Percentiles rank a stretch among this genome's conserved stretches.
Evolutionary conservation across 2,113 vertebrate species (phyloP).

Genomic region (Heterotis niloticus): DNA sequence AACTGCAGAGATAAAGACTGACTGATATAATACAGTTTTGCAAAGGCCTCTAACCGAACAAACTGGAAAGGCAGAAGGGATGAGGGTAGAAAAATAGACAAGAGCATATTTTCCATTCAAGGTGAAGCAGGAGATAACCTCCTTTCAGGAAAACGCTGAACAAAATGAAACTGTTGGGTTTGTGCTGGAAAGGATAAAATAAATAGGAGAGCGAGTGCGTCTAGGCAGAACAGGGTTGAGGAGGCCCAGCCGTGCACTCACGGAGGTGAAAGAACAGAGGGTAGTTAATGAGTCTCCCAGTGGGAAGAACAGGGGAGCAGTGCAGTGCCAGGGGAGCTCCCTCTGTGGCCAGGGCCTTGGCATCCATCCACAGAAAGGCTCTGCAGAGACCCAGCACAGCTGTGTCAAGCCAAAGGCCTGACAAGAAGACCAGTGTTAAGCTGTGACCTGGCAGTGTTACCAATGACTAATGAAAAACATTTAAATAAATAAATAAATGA

Average conservation of each 20-base stretch:
- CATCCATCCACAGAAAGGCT: conserved; percentile 14
- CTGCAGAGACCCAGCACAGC: conserved; percentile 17
- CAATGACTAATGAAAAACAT: conserved; percentile 21
- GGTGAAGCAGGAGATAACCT: conserved; percentile 27
- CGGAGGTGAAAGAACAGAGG: conserved; percentile 5
- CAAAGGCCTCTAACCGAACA: conserved; percentile 35
- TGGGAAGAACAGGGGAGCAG: conserved; percentile 16
- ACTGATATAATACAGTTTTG: conserved; percentile 48
- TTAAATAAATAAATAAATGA: too few relatives aligned
- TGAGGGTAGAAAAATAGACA: background rate
- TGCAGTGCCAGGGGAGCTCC: background rate
- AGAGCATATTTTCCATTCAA: conserved; percentile 19
- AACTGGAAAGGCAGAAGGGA: conserved; percentile 9
- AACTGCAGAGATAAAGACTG: conserved; percentile 35
- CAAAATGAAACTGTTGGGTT: background rate
- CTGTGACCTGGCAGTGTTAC: conserved; percentile 33
- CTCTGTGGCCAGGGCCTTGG: conserved; percentile 4
- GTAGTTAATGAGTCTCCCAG: conserved; percentile 15
- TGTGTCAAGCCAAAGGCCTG: conserved; percentile 5
- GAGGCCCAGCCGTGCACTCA: background rate
- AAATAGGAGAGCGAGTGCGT: background rate
- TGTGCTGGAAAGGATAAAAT: background rate
- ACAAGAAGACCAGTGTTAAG: conserved; percentile 9
- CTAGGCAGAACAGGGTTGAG: background rate
- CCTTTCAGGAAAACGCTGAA: conserved; percentile 4